These are phyloP conservation scores for Craseonycteris thonglongyai DNA, from an alignment of 2,113 vertebrate species.

Conservation along the genomic window DNA sequence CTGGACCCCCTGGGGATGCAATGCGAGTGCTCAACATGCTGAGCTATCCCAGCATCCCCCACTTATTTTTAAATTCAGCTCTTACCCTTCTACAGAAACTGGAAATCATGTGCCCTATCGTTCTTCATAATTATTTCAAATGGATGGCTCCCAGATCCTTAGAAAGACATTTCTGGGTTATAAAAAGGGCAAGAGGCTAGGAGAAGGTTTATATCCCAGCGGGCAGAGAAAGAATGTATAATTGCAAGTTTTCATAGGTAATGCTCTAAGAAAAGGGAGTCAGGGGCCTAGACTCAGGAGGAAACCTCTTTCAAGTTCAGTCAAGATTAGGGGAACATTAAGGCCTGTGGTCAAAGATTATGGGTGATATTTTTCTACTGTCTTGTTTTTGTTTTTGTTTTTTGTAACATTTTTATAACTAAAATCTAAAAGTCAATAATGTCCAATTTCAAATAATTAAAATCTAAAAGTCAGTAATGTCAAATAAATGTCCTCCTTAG, in stretches of 20 bases:
- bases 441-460: background rate
- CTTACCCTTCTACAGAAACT: background rate
- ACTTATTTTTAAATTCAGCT: background rate
- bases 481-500: background rate
- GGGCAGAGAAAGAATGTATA: background rate
- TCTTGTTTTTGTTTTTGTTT: background rate
- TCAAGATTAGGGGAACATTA: background rate
- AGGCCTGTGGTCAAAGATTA: background rate
- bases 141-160: background rate
- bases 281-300: background rate
- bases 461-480: background rate
- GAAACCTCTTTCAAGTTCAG: background rate
- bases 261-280: background rate
- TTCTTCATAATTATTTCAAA: background rate
- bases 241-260: background rate
- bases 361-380: background rate
- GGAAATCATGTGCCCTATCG: fast-evolving
- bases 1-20: too few species aligned
- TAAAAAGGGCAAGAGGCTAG: background rate
- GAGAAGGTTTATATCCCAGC: background rate
- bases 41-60: too few species aligned
- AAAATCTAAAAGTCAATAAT: background rate
- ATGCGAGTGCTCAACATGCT: too few species aligned
- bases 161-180: background rate
- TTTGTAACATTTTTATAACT: background rate